Percentiles rank a stretch among this genome's conserved stretches.
These are phyloP conservation scores for Capromys pilorides DNA, from an alignment of 2,797 vertebrate genomes.

Conservation along the genomic window DNA sequence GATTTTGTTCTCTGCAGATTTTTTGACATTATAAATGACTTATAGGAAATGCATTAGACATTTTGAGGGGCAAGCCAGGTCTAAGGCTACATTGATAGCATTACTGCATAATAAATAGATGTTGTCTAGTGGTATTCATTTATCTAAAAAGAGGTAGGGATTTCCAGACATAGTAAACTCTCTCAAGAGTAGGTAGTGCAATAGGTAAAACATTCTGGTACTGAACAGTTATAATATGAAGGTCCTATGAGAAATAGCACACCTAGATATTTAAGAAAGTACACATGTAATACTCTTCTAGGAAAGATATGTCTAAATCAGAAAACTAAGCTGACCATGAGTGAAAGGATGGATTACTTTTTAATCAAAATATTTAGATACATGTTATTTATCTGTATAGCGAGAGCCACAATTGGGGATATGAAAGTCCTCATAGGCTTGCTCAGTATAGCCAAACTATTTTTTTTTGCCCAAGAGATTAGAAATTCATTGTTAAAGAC, in stretches of 20 bases:
- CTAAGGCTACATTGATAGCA: not conserved
- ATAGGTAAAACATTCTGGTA: slow-evolving; percentile 39
- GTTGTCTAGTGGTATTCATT: slow-evolving; percentile 58
- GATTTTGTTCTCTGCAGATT: slow-evolving; percentile 34
- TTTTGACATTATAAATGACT: slow-evolving; percentile 37
- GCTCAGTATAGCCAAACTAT: not conserved
- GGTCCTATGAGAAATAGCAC: slow-evolving; percentile 1
- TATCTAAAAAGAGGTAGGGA: slow-evolving; percentile 53
- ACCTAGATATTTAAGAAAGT: slow-evolving; percentile 52
- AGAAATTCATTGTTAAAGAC: slow-evolving; percentile 40
- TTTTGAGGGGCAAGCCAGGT: slow-evolving; percentile 19
- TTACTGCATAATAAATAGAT: not conserved
- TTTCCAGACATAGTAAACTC: slow-evolving; percentile 57
- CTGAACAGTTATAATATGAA: slow-evolving; percentile 36
- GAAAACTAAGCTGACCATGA: slow-evolving; percentile 20
- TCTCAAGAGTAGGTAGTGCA: slow-evolving; percentile 22
- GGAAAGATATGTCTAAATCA: slow-evolving; percentile 32
- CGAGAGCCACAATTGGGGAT: not conserved
- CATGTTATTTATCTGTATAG: not conserved
- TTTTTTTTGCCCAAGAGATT: slow-evolving; percentile 43
- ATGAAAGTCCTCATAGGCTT: slow-evolving; percentile 3
- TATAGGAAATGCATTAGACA: slow-evolving; percentile 35
- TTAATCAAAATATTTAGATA: not conserved
- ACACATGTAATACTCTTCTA: slow-evolving; percentile 5
- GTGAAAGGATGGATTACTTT: slow-evolving; percentile 26